Evolutionary conservation across 37 sponge, comb jelly and placozoan species (phyloP).

Genomic region (Hormiphora californensis): DNA sequence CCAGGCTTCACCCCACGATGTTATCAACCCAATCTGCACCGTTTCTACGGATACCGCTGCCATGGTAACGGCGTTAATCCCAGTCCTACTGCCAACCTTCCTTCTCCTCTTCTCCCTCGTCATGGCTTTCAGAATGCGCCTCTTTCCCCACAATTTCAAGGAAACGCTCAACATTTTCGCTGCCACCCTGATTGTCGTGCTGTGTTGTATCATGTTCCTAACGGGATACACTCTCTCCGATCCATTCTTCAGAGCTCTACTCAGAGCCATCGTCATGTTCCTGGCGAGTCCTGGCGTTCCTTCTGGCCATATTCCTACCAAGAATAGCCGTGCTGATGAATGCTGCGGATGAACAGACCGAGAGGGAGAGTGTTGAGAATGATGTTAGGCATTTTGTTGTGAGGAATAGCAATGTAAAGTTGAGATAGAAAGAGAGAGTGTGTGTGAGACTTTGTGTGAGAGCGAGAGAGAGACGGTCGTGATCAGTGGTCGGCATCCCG

Average conservation of each 20-base stretch:
- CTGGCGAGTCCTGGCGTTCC: background rate
- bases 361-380: too few relatives aligned
- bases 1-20: background rate
- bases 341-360: too few relatives aligned
- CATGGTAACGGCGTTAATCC: background rate
- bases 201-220: slow-evolving; percentile 26
- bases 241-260: background rate
- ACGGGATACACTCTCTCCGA: slow-evolving; percentile 1
- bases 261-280: background rate
- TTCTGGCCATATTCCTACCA: background rate
- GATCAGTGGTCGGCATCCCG: too few relatives aligned
- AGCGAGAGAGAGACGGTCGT: too few relatives aligned
- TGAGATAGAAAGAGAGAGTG: too few relatives aligned
- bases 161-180: slow-evolving; percentile 48
- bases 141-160: slow-evolving; percentile 35
- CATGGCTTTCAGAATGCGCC: slow-evolving; percentile 4
- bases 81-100: background rate
- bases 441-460: too few relatives aligned
- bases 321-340: too few relatives aligned
- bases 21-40: background rate
- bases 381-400: too few relatives aligned
- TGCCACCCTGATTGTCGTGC: slow-evolving; percentile 12
- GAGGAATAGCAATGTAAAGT: too few relatives aligned
- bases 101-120: background rate
- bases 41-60: background rate